Evolutionary conservation across 1,140 invertebrate species (phyloP), one percentile per base, ranked within the genome.

Genomic region (Onthophagus taurus): DNA sequence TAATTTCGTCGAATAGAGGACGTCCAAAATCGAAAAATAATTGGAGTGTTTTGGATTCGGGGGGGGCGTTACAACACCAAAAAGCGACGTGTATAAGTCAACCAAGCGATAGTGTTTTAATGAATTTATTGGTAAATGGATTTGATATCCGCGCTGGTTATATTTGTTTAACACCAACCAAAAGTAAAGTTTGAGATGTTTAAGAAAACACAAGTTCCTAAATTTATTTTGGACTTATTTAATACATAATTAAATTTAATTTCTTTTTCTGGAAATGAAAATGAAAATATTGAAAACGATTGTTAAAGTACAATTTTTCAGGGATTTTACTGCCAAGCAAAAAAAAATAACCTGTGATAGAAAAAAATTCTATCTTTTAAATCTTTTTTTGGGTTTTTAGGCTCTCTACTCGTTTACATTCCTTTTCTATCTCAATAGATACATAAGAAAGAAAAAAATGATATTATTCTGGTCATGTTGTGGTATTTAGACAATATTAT

Each of bases 91-190:
- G 58, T 42, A 50, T 58, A 43, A 56, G 50, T 18, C 58, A 60
- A 49, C 74, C 69, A 26, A 77, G 76, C 14, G 78, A 78, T 53
- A 85, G 83, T 65, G 88, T 92, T 55, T 74, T 92, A 48, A 88
- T 90, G 81, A 92, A 92, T 70, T 74, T 92, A 44, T 73, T 92
- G 66, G 84, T 90, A 64, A 89, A 85, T 72, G 88, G 88, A 58
- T 87, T 87, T 71, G 88, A 92, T 68, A 82, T 90, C 64, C 83
- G 81, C 73, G 85, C 87, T 51, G 88, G 88, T 51, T 92, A 92
- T 66, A 78, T 84, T 59, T 88, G 85, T 68, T 75, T 86, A 62
- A 77, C 82, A 54, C 82, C 83, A 52, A 75, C 67, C 38, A 60
- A 58, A 48, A 26, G 21, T 7, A 41, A 41, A 41, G 37, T 41